Base-by-base conservation (phyloP, 53 echinoderm and acorn worm genomes). In the Paelopatides confundens region DNA sequence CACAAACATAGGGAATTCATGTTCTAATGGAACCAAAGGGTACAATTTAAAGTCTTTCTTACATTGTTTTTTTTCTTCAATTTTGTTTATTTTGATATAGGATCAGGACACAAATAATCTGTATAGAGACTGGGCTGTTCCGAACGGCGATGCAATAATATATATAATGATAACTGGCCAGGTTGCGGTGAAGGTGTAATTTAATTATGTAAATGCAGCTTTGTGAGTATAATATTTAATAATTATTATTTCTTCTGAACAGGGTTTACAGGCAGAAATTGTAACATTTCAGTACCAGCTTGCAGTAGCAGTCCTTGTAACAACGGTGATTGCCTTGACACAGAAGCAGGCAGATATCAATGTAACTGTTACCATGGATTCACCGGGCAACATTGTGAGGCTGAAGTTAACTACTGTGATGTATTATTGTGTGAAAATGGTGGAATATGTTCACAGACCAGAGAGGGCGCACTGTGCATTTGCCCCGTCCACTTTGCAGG, bases 401-500 rank as follows among this genome's bases (percentile, higher is more conserved):
- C 9, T 12, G 24, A 62, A 34, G 50, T 86, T 11, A 58, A 90
- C 24, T 86, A 86, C n/a, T 90, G 90, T 11, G 54, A 38, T 3
- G 12, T 24, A 21, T 23, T 46, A 4, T 6, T 36, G 2, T 90
- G 90, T 78, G 30, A 86, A 0, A 86, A 90, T 43, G 78, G 86
- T 8, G 74, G 39, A 21, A 62, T 77, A 5, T 90, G 90, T 31
- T 3, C 49, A 1, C 86, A 86, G 38, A 27, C 49, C 12, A 68
- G 63, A n/a, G 79, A 77, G 5, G 66, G 66, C 34, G 86, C 86
- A 46, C 35, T 13, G 8, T 88, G 88, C 37, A 46, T 68, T 8
- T 88, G 88, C 36, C 52, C 71, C 15, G 10, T 14, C 5, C 54
- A 53, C 46, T 90, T 28, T 77, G 62, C 90, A 66, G 90, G 90